Evolutionary conservation across 23 tunicate species (phyloP), one percentile per base, ranked within the genome.

Genomic region (Oikopleura dioica): DNA sequence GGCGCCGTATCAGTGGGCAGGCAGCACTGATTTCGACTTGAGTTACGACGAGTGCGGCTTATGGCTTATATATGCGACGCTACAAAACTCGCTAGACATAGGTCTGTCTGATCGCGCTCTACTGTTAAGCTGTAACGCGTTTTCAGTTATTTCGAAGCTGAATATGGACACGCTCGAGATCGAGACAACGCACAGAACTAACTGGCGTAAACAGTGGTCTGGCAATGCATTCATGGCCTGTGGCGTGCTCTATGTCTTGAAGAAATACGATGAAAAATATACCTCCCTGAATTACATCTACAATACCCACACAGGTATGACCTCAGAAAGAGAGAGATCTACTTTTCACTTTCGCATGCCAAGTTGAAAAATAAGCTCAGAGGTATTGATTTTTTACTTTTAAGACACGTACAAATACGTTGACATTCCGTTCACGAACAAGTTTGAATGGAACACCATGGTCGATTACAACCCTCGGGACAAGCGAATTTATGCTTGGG

Each of bases 191-290:
- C 87, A 87, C 84, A 38, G 75, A 36, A 94, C 99, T 1, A 94
- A 94, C 75, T 86, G 88, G 99, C 77, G 99, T 35, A 94, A 94
- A 69, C 99, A 86, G 77, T 94, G 99, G 99, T 79, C 86, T 68
- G 89, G 86, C 24, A 94, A 94, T 75, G 99, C 99, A 36, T 94
- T 94, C 68, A 86, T 94, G 95, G 80, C 76, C 38, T 94, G 99
- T 76, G 99, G 95, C 23, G 83, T 86, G 26, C 76, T 94, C 1
- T 94, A 94, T 79, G 86, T 82, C 50, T 55, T 94, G 78, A 94
- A 87, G 69, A 94, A 94, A 77, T 94, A 86, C 76, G 86, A 94
- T 68, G 95, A 83, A 72, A 55, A 69, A 32, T 37, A 85, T 28
- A 83, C 99, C 1, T 59, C 78, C 31, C 79, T 94, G 32, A 83